Percentiles rank a stretch among this genome's conserved stretches.
Evolutionary conservation across 2,888 invertebrate species (phyloP).

Genomic region (Syrphus vitripennis): DNA sequence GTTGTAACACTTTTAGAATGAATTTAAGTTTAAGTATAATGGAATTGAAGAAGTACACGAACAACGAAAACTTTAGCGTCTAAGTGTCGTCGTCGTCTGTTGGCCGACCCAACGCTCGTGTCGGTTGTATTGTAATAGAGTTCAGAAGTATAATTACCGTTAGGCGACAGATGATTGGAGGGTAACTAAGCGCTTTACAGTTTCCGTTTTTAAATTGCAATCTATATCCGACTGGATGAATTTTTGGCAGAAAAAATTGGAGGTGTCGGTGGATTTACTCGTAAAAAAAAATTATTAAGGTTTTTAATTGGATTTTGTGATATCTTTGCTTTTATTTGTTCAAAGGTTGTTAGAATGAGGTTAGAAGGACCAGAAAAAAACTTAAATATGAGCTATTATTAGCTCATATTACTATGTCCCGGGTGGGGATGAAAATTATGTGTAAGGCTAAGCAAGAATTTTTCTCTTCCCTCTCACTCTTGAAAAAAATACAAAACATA

Average conservation of each 20-base stretch:
- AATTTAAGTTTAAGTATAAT: constrained; percentile 41
- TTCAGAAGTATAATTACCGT: constrained; percentile 21
- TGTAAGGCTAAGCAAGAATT: too few relatives aligned
- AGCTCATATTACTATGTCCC: too few relatives aligned
- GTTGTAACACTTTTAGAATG: constrained; percentile 9
- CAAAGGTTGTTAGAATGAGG: neutral
- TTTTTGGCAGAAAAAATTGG: neutral
- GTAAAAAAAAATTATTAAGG: neutral
- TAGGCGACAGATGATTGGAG: constrained; percentile 28
- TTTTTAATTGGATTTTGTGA: neutral
- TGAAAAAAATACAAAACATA: neutral
- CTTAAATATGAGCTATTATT: too few relatives aligned
- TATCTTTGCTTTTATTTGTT: neutral
- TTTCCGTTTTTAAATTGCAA: neutral
- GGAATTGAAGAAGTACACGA: constrained; percentile 33
- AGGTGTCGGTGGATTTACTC: neutral
- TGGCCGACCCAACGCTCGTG: neutral
- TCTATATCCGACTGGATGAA: neutral
- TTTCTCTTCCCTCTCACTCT: too few relatives aligned
- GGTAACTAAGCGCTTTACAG: constrained; percentile 15
- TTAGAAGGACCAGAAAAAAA: neutral
- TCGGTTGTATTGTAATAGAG: neutral
- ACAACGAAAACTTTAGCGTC: neutral
- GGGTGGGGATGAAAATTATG: too few relatives aligned
- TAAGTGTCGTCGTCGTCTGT: too few relatives aligned